Conservation (phyloP, 2,888 invertebrate species). For the Latrodectus elegans region DNA sequence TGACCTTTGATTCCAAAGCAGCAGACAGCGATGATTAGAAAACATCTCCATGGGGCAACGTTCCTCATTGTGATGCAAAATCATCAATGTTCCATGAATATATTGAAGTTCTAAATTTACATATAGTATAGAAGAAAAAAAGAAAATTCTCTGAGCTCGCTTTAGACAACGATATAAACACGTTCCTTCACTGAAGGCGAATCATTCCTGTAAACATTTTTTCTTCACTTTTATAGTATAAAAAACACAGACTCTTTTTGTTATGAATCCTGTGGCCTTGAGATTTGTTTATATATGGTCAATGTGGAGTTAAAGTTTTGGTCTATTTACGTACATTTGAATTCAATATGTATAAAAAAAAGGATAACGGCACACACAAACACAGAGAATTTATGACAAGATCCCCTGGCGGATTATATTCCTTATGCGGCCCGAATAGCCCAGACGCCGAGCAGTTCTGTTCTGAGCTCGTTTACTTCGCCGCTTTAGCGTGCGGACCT, state of each 20-base stretch:
- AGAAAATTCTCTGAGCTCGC: slow-evolving; percentile 30
- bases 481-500: slow-evolving; percentile 46
- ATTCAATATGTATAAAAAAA: slow-evolving; percentile 11
- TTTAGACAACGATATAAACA: slow-evolving; percentile 45
- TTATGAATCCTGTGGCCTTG: slow-evolving; percentile 32
- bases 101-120: slow-evolving; percentile 26
- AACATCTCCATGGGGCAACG: slow-evolving; percentile 51
- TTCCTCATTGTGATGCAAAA: slow-evolving; percentile 58
- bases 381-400: slow-evolving; percentile 1
- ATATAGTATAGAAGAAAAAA: slow-evolving; percentile 16
- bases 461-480: slow-evolving; percentile 44
- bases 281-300: slow-evolving; percentile 53
- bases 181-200: neutral
- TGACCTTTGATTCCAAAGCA: slow-evolving; percentile 61
- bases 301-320: slow-evolving; percentile 31
- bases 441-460: slow-evolving; percentile 23
- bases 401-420: slow-evolving; percentile 25
- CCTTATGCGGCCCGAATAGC: slow-evolving; percentile 45
- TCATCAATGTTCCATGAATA: slow-evolving; percentile 58
- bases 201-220: slow-evolving; percentile 22
- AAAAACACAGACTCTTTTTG: slow-evolving; percentile 21
- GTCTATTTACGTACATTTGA: slow-evolving; percentile 22
- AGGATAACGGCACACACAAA: slow-evolving; percentile 8
- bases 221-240: neutral
- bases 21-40: slow-evolving; percentile 43